Percentiles rank a stretch among this genome's conserved stretches.
Evolutionary conservation across 1,140 invertebrate species (phyloP).

Genomic region (Trachymyrmex cornetzi): DNA sequence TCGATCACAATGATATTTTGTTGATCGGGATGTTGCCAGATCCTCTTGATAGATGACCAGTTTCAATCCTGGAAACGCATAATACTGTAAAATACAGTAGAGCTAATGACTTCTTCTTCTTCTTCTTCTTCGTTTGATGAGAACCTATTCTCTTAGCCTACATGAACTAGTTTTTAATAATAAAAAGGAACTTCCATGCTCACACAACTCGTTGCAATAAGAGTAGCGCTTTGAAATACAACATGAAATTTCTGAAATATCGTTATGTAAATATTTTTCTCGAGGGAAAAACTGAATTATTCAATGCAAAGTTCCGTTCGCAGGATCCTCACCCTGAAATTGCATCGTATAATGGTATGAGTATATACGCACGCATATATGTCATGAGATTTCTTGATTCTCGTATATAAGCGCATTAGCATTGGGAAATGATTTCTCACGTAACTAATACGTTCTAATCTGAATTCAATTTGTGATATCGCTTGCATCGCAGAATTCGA

Average conservation of each 20-base stretch:
- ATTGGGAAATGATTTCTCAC: conserved; percentile 53
- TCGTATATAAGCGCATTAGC: conserved; percentile 4
- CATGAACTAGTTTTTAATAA: conserved; percentile 10
- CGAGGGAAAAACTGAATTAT: conserved; percentile 36
- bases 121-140: background rate
- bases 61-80: background rate
- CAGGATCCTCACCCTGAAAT: conserved; percentile 23
- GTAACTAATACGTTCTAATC: conserved; percentile 51
- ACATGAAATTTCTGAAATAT: conserved; percentile 33
- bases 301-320: conserved; percentile 28
- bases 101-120: background rate
- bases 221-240: background rate
- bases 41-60: background rate
- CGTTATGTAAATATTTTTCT: conserved; percentile 15
- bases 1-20: conserved; percentile 17
- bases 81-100: background rate
- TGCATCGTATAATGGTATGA: conserved; percentile 3
- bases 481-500: conserved; percentile 12
- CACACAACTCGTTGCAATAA: background rate
- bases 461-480: conserved; percentile 49
- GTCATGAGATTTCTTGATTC: conserved; percentile 45
- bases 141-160: conserved; percentile 16
- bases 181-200: background rate
- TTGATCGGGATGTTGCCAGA: background rate
- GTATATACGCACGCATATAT: background rate